These are phyloP conservation scores for Botia almorhae DNA, from an alignment of 2,797 vertebrate species.

Conservation along the genomic window DNA sequence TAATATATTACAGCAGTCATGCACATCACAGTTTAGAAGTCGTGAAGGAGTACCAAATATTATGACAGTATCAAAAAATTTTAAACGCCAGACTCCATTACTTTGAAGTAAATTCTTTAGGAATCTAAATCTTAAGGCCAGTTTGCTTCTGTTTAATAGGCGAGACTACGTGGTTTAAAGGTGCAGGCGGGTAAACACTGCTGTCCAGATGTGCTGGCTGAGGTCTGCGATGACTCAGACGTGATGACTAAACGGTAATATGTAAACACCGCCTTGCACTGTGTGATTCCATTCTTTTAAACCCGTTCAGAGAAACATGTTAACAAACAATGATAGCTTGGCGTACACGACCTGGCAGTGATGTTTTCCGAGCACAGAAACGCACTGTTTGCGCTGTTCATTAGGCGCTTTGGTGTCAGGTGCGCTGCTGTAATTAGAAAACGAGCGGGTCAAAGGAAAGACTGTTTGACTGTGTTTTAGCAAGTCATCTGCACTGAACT, in stretches of 20 bases:
- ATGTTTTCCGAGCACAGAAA: slow-evolving; percentile 58
- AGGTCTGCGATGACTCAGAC: slow-evolving; percentile 38
- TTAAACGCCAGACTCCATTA: too few relatives aligned
- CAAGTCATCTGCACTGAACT: slow-evolving; percentile 66
- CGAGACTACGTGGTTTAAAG: background rate
- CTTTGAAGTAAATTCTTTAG: too few relatives aligned
- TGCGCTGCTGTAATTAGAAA: slow-evolving; percentile 69
- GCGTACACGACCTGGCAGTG: slow-evolving; percentile 67
- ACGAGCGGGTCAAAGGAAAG: slow-evolving; percentile 71
- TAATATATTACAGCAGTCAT: background rate
- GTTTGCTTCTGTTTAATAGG: too few relatives aligned
- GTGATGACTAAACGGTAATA: slow-evolving; percentile 40
- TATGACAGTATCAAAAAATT: too few relatives aligned
- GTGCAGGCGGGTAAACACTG: background rate
- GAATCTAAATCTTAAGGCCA: too few relatives aligned
- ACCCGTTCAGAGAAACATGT: slow-evolving; percentile 61
- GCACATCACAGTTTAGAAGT: background rate
- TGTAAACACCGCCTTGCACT: slow-evolving; percentile 53
- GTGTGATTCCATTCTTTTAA: slow-evolving; percentile 49
- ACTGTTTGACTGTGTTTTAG: slow-evolving; percentile 77
- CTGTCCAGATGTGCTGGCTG: slow-evolving; percentile 41
- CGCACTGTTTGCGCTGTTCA: slow-evolving; percentile 83
- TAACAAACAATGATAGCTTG: slow-evolving; percentile 62
- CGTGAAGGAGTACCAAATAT: background rate
- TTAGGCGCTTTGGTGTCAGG: slow-evolving; percentile 78